A percentile compares a stretch with the other conserved stretches of the same genome.
These are phyloP conservation scores for Scaptomyza graminum DNA, from an alignment of 1,140 invertebrate genomes.

Conservation along the genomic window DNA sequence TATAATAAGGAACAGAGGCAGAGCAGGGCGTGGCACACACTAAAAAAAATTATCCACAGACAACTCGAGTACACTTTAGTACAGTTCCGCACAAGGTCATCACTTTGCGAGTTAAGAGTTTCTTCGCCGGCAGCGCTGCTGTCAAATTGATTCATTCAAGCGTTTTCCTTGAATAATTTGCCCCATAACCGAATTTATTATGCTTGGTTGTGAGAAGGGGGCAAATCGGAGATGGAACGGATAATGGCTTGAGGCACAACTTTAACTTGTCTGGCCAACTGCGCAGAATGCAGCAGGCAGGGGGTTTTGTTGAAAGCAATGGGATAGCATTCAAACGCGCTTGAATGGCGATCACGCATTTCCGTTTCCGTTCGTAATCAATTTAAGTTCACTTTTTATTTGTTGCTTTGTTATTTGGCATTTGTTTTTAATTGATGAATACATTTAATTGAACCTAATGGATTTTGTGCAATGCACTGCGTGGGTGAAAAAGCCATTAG, in stretches of 20 bases:
- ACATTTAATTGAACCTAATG: slow-evolving; percentile 81
- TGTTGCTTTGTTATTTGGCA: slow-evolving; percentile 59
- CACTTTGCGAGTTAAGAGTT: not conserved
- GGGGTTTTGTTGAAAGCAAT: not conserved
- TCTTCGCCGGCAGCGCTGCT: slow-evolving; percentile 20
- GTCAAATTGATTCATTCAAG: slow-evolving; percentile 69
- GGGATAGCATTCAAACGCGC: slow-evolving; percentile 6
- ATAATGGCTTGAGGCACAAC: slow-evolving; percentile 13
- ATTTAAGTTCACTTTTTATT: slow-evolving; percentile 63
- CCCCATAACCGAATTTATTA: slow-evolving; percentile 74
- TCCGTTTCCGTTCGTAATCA: slow-evolving; percentile 71
- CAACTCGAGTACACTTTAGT: slow-evolving; percentile 22
- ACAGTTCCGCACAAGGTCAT: slow-evolving; percentile 64
- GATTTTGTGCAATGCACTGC: slow-evolving; percentile 58
- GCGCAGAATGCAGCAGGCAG: slow-evolving; percentile 9
- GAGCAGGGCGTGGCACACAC: slow-evolving; percentile 26
- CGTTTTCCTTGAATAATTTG: slow-evolving; percentile 74
- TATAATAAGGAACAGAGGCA: slow-evolving; percentile 26
- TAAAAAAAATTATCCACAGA: slow-evolving; percentile 14
- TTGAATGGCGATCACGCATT: slow-evolving; percentile 62
- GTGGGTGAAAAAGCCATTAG: slow-evolving; percentile 57
- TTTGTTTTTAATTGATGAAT: slow-evolving; percentile 80
- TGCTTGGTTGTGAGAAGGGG: slow-evolving; percentile 11
- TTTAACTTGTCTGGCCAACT: slow-evolving; percentile 21
- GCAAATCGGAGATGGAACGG: not conserved